These are phyloP conservation scores for Denticeps clupeoides DNA, from an alignment of 2,797 vertebrate genomes.

Conservation along the genomic window DNA sequence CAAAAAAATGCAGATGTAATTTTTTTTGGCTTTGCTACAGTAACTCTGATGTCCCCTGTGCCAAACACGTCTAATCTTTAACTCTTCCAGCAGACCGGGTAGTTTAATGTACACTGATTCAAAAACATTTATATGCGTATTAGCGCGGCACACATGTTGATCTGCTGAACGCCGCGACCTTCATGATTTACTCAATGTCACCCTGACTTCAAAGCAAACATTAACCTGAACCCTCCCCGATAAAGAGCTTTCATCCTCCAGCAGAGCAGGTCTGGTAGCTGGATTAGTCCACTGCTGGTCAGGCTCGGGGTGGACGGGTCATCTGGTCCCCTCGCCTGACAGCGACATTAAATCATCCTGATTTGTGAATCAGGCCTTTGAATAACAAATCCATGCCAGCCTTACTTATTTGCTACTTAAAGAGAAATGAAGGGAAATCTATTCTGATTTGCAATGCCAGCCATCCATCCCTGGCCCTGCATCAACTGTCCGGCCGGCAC, in stretches of 20 bases:
- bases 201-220: constrained; percentile 34
- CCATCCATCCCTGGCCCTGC: too few relatives aligned
- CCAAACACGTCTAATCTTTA: constrained; percentile 40
- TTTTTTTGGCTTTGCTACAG: constrained; percentile 6
- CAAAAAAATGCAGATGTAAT: too few relatives aligned
- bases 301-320: constrained; percentile 7
- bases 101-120: constrained; percentile 42
- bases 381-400: constrained; percentile 25
- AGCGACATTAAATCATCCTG: constrained; percentile 23
- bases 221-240: constrained; percentile 32
- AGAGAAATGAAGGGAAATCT: constrained; percentile 27
- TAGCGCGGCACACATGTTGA: constrained; percentile 25
- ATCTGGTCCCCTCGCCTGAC: constrained; percentile 21
- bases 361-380: constrained; percentile 24
- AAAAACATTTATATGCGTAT: constrained; percentile 31
- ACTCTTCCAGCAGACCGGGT: constrained; percentile 28
- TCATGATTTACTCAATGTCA: constrained; percentile 27
- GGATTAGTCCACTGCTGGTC: constrained; percentile 1
- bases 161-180: constrained; percentile 28
- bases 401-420: constrained; percentile 15
- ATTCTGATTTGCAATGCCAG: background rate
- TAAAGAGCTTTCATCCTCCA: constrained; percentile 23
- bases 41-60: too few relatives aligned
- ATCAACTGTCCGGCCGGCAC: too few relatives aligned
- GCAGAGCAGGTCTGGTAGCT: constrained; percentile 8